These are phyloP conservation scores for Spizella passerina DNA, from an alignment of 2,797 vertebrate genomes.

Conservation along the genomic window DNA sequence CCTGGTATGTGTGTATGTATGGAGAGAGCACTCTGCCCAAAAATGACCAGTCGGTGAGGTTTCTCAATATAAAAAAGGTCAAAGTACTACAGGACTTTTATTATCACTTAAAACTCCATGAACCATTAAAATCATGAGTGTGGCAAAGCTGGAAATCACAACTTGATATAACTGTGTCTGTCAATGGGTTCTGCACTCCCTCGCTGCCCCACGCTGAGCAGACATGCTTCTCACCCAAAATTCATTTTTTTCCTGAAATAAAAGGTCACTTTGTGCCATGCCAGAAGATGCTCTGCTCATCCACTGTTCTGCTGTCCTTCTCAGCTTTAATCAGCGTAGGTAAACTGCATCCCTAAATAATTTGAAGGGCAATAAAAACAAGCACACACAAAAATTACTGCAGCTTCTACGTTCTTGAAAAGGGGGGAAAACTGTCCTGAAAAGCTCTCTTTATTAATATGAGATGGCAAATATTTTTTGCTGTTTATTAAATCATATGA, in stretches of 20 bases:
- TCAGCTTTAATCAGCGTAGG: not conserved
- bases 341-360: not conserved
- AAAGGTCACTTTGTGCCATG: not conserved
- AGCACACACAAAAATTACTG: not conserved
- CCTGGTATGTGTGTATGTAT: not conserved
- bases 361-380: not conserved
- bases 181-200: not conserved
- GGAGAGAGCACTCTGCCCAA: not conserved
- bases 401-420: not conserved
- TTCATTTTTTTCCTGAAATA: not conserved
- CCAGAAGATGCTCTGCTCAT: not conserved
- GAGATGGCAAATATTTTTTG: conserved; percentile 73
- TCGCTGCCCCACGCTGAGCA: not conserved
- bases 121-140: not conserved
- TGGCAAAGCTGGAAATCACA: conserved; percentile 19
- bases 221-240: not conserved
- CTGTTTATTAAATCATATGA: conserved; percentile 78
- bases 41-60: conserved; percentile 7
- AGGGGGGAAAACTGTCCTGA: not conserved
- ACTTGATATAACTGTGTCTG: not conserved
- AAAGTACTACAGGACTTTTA: not conserved
- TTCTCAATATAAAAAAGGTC: conserved; percentile 46
- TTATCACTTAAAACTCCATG: not conserved
- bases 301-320: not conserved
- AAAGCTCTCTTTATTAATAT: conserved; percentile 69